phyloP scores from a whole-genome alignment of 2,113 vertebrate genomes.

The Glaucidium brasilianum region DNA sequence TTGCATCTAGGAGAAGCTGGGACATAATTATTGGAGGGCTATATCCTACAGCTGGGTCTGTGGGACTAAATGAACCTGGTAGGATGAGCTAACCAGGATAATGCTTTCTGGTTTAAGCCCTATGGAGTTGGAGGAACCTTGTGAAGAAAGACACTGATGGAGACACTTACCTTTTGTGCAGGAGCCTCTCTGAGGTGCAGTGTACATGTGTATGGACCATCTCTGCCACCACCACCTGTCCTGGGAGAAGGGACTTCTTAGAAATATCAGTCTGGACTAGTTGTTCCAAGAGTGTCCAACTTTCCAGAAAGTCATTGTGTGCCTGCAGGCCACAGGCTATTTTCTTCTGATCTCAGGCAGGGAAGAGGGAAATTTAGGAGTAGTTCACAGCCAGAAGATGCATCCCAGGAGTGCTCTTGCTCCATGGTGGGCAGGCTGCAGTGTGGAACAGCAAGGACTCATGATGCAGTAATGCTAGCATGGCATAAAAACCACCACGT shows the following conservation, averaged over 20 bases:
- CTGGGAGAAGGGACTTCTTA: background rate
- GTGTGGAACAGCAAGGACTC: background rate
- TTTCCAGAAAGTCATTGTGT: background rate
- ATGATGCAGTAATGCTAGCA: background rate
- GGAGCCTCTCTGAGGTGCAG: background rate
- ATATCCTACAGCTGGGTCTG: background rate
- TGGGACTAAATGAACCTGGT: background rate
- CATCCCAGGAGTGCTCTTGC: background rate
- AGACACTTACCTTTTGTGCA: background rate
- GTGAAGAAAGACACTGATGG: background rate
- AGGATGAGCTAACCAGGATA: background rate
- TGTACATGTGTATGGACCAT: accelerated
- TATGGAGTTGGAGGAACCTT: background rate
- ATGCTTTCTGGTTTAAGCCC: background rate
- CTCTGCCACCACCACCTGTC: background rate
- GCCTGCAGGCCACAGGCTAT: too few relatives aligned
- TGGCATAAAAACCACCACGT: background rate
- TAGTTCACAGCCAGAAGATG: background rate
- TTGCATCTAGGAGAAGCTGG: background rate
- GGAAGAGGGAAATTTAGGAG: background rate
- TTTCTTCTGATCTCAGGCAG: background rate
- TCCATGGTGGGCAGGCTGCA: background rate
- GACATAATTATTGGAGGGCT: background rate
- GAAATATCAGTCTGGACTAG: accelerated
- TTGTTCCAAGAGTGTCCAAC: background rate